Conservation (phyloP, 2,797 vertebrate genomes). For the Tauraco hartlaubi region DNA sequence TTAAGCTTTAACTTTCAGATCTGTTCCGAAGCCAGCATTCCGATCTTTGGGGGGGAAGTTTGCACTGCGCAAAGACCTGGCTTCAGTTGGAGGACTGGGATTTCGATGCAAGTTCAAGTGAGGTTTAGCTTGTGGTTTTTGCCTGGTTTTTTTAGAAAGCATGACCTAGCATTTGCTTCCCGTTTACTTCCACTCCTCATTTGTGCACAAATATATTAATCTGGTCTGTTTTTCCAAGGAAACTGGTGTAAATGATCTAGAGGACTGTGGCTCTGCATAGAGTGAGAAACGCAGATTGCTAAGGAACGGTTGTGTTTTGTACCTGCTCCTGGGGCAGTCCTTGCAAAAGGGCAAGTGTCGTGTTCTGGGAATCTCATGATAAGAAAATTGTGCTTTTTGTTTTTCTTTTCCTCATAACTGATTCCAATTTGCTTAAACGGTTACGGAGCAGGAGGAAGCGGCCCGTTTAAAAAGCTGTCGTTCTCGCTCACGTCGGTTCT, state of each 20-base stretch:
- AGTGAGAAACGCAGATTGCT: background rate
- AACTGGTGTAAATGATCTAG: background rate
- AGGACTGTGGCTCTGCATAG: background rate
- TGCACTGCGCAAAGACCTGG: background rate
- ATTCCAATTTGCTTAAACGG: background rate
- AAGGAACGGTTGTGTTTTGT: background rate
- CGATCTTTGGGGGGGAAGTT: background rate
- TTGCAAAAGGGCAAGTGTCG: background rate
- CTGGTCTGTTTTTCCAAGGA: background rate
- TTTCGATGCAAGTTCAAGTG: background rate
- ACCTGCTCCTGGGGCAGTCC: background rate
- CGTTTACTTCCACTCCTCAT: background rate
- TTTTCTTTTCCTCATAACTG: background rate
- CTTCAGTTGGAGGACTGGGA: background rate
- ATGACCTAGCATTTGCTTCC: no score
- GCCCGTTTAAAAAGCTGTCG: background rate
- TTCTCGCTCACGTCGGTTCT: background rate
- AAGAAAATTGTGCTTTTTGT: background rate
- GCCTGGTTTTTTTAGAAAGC: background rate
- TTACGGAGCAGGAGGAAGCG: background rate
- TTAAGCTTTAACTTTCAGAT: background rate
- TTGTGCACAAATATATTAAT: background rate
- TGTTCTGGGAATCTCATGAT: no score
- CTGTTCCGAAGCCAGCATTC: background rate
- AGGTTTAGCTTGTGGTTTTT: background rate